phyloP scores from a whole-genome alignment of 2,113 vertebrate genomes.

The Podilymbus podiceps region DNA sequence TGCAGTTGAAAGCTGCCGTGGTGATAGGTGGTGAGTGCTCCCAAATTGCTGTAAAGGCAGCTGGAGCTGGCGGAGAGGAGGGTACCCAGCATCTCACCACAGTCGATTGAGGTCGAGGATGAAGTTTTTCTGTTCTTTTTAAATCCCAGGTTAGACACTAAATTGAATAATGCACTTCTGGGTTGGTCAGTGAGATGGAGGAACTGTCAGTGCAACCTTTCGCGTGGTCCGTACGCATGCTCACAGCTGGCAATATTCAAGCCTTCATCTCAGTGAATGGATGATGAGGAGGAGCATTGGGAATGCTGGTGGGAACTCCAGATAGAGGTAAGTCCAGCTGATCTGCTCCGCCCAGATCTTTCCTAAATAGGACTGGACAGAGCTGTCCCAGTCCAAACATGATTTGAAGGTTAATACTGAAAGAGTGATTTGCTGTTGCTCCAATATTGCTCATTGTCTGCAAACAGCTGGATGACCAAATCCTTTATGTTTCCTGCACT shows the following conservation, averaged over 20 bases:
- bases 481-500: not conserved
- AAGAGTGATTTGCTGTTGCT: not conserved
- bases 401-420: not conserved
- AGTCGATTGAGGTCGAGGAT: accelerated
- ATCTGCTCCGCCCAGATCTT: not conserved
- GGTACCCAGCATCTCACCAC: not conserved
- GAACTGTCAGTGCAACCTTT: not conserved
- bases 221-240: accelerated
- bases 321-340: not conserved
- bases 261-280: not conserved
- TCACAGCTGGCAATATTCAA: not conserved
- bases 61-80: accelerated
- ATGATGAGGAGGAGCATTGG: not conserved
- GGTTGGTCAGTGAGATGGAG: not conserved
- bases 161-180: not conserved
- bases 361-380: not conserved
- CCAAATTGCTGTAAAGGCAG: not conserved
- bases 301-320: not conserved
- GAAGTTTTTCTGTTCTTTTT: not conserved
- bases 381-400: not conserved
- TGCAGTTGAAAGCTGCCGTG: not conserved
- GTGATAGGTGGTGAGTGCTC: not conserved
- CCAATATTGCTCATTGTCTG: not conserved
- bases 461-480: not conserved
- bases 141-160: not conserved